Evolutionary conservation across 1,140 invertebrate species (phyloP), one percentile per base, ranked within the genome.

Genomic region (Diprion similis): DNA sequence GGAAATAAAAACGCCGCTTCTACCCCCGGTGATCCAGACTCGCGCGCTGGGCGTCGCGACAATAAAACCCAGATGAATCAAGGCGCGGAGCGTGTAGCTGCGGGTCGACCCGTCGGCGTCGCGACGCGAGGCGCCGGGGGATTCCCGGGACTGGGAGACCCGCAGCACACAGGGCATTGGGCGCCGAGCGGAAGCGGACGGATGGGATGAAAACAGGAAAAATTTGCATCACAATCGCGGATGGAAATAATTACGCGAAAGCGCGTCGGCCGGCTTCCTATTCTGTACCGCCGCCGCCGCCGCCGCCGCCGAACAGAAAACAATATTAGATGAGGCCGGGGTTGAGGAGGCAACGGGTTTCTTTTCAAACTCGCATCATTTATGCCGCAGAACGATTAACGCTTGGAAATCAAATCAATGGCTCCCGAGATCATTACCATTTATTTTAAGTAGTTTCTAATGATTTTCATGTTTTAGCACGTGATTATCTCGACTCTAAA

Each of bases 231-330:
- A 51, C 69, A 70, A 17, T 51, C 69, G 47, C 45, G 46, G 15
- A 70, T 46, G 46, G 48, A 66, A 48, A 19, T 46, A 73, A 71
- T 71, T 71, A 47, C 66, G 66, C 72, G 46, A 71, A 70, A 71
- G 67, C 72, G 13, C 4, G 37, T 13, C 10, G 46, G 66, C 10
- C 4, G 51, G n/a, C 51, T 59, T 59, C 51, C 51, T 59, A 59
- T 37, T 37, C 24, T 37, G 24, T 37, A 37, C 24, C 1, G 24
- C 1, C 6, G 24, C 51, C 51, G 11, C 51, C 51, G 51, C 4
- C 11, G 48, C 51, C 11, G 9, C 6, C 51, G n/a, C 9, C 51
- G 51, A 59, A 59, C 51, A 9, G 51, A 9, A 59, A 59, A 59
- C 51, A 59, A 59, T 59, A 59, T 59, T 37, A 4, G 24, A 37